These are phyloP conservation scores for Eclectus roratus DNA, from an alignment of 2,113 vertebrate species.

Conservation along the genomic window DNA sequence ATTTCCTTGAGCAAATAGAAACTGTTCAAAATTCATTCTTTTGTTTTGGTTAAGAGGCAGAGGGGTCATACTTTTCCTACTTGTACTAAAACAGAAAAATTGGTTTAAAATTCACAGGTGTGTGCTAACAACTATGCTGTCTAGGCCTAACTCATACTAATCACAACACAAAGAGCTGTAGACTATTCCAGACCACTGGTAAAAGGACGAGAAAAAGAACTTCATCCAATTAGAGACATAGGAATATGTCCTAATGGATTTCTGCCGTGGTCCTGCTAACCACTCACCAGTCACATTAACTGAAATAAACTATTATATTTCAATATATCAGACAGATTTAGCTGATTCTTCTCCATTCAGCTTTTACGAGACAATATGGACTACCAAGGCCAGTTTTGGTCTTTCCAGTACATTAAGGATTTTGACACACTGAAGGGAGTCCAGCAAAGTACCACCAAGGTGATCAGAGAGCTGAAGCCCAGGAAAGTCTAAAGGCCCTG, in stretches of 20 bases:
- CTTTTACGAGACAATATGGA: not conserved
- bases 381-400: not conserved
- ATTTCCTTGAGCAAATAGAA: not conserved
- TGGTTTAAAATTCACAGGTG: not conserved
- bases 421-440: not conserved
- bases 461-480: not conserved
- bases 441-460: not conserved
- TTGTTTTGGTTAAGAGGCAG: not conserved
- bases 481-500: not conserved
- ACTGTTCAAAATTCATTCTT: not conserved
- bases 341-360: not conserved
- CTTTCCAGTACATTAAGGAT: not conserved
- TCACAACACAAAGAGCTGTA: not conserved
- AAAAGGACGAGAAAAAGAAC: not conserved
- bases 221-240: not conserved
- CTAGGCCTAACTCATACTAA: not conserved
- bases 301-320: not conserved
- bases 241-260: not conserved
- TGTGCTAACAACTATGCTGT: not conserved
- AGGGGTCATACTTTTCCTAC: not conserved
- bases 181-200: not conserved
- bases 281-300: not conserved
- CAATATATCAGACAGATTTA: not conserved
- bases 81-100: not conserved
- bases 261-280: not conserved